A percentile compares a stretch with the other conserved stretches of the same genome.
phyloP scores from a whole-genome alignment of 2,888 invertebrate species.

The Nemapogon koenigi region DNA sequence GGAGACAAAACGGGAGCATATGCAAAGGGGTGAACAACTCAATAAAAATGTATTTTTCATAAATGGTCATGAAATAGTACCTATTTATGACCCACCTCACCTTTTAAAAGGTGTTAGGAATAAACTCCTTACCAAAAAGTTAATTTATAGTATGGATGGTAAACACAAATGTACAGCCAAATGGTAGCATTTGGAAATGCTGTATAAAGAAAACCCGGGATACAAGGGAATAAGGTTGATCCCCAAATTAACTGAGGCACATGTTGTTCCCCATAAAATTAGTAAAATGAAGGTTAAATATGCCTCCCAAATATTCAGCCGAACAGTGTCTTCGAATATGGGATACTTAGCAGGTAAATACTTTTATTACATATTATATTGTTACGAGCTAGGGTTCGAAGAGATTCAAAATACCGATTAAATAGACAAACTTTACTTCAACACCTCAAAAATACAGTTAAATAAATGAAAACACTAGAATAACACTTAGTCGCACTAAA shows the following conservation, averaged over 20 bases:
- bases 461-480: too few species aligned
- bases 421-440: too few species aligned
- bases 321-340: background rate
- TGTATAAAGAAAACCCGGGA: background rate
- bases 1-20: constrained; percentile 15
- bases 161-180: background rate
- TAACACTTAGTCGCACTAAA: too few species aligned
- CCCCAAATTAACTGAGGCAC: background rate
- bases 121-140: constrained; percentile 19
- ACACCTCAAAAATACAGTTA: too few species aligned
- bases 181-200: background rate
- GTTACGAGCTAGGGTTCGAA: too few species aligned
- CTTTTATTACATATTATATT: too few species aligned
- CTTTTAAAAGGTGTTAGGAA: constrained; percentile 21
- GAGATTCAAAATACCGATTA: too few species aligned
- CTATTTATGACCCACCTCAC: constrained; percentile 20
- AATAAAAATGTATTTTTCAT: background rate
- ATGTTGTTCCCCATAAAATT: background rate
- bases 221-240: background rate
- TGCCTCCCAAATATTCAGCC: background rate
- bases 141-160: constrained; percentile 13
- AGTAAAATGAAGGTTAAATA: background rate
- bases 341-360: too few species aligned
- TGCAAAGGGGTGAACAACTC: constrained; percentile 10
- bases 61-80: constrained; percentile 1